A percentile compares a stretch with the other conserved stretches of the same genome.
phyloP scores from a whole-genome alignment of 1,140 invertebrate species.

The Hycleus cichorii region DNA sequence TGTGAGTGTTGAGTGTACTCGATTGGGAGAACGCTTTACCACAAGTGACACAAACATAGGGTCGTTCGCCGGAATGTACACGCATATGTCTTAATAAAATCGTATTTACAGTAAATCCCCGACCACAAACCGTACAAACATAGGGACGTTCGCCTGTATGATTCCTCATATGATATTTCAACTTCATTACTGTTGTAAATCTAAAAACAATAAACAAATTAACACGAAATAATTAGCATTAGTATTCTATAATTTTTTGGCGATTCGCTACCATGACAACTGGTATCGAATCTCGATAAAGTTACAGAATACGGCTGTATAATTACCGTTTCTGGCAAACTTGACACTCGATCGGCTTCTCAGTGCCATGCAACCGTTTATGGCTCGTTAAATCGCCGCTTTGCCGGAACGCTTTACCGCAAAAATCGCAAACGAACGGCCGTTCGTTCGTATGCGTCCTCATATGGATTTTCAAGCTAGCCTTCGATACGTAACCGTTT shows the following conservation, averaged over 20 bases:
- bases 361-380: constrained; percentile 39
- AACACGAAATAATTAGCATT: neutral
- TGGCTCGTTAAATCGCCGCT: constrained; percentile 40
- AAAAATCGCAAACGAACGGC: constrained; percentile 47
- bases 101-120: constrained; percentile 48
- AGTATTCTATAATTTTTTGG: neutral
- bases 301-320: neutral
- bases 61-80: constrained; percentile 52
- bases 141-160: constrained; percentile 58
- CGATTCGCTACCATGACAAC: neutral
- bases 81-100: constrained; percentile 40
- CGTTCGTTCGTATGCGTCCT: constrained; percentile 54
- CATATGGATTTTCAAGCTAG: constrained; percentile 51
- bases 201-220: constrained; percentile 21
- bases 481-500: constrained; percentile 43
- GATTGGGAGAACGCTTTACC: constrained; percentile 44
- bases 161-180: constrained; percentile 54
- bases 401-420: constrained; percentile 42
- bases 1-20: constrained; percentile 39
- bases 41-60: constrained; percentile 50
- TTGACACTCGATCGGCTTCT: constrained; percentile 40
- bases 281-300: neutral
- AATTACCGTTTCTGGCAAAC: constrained; percentile 35
- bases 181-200: constrained; percentile 41
- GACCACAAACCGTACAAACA: constrained; percentile 54